These are phyloP conservation scores for Otolemur garnettii DNA, from an alignment of 2,113 vertebrate genomes.

Conservation along the genomic window DNA sequence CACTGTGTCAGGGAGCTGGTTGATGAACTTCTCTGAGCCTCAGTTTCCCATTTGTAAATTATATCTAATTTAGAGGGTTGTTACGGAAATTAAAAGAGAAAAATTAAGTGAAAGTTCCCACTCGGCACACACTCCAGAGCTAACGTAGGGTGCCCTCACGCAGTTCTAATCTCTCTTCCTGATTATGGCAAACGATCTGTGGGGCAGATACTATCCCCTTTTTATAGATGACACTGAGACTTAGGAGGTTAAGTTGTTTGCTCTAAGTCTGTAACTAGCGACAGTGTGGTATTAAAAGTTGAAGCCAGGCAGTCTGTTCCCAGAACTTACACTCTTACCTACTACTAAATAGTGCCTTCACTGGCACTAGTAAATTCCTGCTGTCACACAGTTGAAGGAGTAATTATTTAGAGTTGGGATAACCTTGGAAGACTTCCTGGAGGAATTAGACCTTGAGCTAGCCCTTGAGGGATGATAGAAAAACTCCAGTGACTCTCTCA, in stretches of 20 bases:
- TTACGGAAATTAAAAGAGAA: not conserved
- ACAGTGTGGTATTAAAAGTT: not conserved
- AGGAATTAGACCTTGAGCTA: conserved; percentile 59
- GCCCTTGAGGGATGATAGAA: conserved; percentile 49
- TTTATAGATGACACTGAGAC: not conserved
- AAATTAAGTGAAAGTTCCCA: not conserved
- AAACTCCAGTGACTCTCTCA: conserved; percentile 43
- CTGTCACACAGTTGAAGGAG: not conserved
- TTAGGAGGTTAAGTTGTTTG: not conserved
- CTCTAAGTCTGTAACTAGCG: not conserved
- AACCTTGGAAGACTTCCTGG: conserved; percentile 55
- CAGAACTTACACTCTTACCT: not conserved
- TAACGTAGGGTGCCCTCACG: accelerated
- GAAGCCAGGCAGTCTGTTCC: not conserved
- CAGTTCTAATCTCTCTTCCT: not conserved
- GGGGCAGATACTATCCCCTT: not conserved
- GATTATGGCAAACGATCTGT: not conserved
- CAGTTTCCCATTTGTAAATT: not conserved
- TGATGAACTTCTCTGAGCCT: not conserved
- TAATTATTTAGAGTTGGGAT: not conserved
- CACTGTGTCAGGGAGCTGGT: not conserved
- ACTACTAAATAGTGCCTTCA: not conserved
- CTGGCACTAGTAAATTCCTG: not conserved
- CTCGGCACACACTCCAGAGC: not conserved
- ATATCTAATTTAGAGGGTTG: not conserved